phyloP scores from a whole-genome alignment of 2,113 vertebrate species.

The Diadophis punctatus region DNA sequence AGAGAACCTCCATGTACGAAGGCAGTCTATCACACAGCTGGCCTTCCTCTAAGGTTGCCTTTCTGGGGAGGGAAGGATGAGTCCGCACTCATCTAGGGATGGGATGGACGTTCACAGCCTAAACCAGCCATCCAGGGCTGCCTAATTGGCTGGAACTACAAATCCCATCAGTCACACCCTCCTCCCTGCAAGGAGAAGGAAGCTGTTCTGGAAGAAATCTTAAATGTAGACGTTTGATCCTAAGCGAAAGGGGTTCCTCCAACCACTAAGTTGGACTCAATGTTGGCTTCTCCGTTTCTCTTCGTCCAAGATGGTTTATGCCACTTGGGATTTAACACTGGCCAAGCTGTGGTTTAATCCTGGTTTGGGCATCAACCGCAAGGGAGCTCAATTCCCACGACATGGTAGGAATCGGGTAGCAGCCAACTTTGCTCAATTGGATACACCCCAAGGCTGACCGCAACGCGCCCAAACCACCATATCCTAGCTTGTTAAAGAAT shows the following conservation, averaged over 20 bases:
- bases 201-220: too few species aligned
- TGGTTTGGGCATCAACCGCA: not conserved
- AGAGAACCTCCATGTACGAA: not conserved
- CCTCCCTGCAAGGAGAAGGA: too few species aligned
- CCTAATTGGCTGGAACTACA: not conserved
- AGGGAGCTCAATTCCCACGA: not conserved
- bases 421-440: not conserved
- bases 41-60: not conserved
- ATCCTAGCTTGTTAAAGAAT: not conserved
- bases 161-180: not conserved
- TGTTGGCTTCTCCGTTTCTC: not conserved
- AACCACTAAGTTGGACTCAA: not conserved
- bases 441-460: not conserved
- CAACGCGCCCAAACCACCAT: not conserved
- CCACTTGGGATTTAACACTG: not conserved
- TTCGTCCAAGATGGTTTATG: not conserved
- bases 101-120: not conserved
- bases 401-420: not conserved
- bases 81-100: not conserved
- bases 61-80: not conserved
- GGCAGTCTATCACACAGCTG: not conserved
- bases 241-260: not conserved
- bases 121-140: not conserved
- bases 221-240: not conserved
- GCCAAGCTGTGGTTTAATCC: not conserved